Conservation (phyloP, 2,797 vertebrate species). For the Dryobates pubescens region DNA sequence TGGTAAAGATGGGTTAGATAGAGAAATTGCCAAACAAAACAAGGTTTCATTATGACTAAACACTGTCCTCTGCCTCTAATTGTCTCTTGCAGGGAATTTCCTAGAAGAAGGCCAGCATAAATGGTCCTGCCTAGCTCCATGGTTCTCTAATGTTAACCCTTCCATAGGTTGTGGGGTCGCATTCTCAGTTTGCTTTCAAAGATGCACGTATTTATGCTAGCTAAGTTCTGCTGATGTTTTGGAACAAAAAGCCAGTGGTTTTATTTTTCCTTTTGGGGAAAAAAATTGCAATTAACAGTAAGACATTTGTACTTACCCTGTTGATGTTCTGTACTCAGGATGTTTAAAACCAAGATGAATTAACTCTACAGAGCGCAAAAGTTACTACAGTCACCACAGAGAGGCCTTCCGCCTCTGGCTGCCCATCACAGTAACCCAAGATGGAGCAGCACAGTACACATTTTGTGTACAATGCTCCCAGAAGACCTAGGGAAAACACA, state of each 20-base stretch:
- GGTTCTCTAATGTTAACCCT: constrained; percentile 22
- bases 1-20: constrained; percentile 61
- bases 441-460: neutral
- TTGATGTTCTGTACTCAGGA: neutral
- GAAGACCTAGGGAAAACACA: neutral
- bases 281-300: neutral
- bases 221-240: neutral
- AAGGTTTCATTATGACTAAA: constrained; percentile 52
- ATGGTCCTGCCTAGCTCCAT: constrained; percentile 5
- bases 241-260: neutral
- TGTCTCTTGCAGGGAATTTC: constrained; percentile 67
- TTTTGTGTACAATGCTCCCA: neutral
- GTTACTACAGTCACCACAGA: neutral
- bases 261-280: neutral
- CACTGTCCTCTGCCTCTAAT: constrained; percentile 54
- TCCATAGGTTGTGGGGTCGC: neutral
- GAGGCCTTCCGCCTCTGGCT: neutral
- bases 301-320: neutral
- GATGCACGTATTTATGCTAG: accelerated
- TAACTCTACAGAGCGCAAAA: neutral
- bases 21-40: constrained; percentile 56
- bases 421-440: neutral
- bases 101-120: constrained; percentile 62
- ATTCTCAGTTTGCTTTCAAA: neutral
- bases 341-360: neutral